Base-by-base conservation (phyloP, 2,888 invertebrate genomes). In the Spisula solida region DNA sequence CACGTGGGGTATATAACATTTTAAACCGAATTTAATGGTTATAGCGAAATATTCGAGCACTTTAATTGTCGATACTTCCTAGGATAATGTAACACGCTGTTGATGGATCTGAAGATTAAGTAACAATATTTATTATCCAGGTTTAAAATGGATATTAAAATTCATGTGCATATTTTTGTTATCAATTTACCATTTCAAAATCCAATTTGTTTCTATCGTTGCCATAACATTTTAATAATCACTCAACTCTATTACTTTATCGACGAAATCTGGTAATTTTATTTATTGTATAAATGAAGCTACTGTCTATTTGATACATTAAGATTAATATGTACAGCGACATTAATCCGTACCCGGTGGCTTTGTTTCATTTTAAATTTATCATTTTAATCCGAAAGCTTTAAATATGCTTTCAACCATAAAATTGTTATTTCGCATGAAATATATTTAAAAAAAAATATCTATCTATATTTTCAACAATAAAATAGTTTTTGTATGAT, bases 1-100 rank as follows among this genome's bases (percentile, higher is more conserved):
- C 75, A 75, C 75, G 75, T 75, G 75, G 75, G 75, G 75, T 34
- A 75, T 75, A 75, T 34, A 75, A 75, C 75, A 31, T 75, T 75
- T 75, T 75, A 75, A 75, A 75, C 75, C 75, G 34, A 25, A 75
- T 75, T 75, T 75, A 75, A 75, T 75, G 75, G 31, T 75, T 75
- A 75, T 75, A 31, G 31, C 34, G n/a, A 31, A 75, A 75, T 75
- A 16, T 75, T 25, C 18, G 6, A 75, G 34, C 14, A 10, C 18
- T 31, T 31, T 75, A 75, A 34, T 31, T 34, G 75, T 31, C 12
- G 75, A 75, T 75, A 34, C 31, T 31, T 75, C 12, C 31, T 18
- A 31, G 34, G 75, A 75, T 75, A 75, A 75, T 16, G 31, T 75
- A 34, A 31, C 16, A 75, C 31, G 12, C 18, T 34, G 18, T 31